Conservation (phyloP, 1,140 invertebrate genomes). For the Euglossa dilemma region DNA sequence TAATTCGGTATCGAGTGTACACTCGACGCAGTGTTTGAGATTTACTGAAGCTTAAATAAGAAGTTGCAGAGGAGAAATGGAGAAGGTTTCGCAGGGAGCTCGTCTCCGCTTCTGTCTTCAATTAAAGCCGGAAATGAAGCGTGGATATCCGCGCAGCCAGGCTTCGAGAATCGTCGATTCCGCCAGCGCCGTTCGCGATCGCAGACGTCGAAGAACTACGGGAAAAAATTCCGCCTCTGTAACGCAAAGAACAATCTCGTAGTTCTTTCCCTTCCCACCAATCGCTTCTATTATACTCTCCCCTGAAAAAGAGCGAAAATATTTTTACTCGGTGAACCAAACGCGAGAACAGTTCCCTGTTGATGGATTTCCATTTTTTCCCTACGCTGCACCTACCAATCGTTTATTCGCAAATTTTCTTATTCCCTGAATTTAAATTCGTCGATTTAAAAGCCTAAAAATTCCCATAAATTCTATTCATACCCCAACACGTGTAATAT, state of each 20-base stretch:
- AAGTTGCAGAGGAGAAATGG: neutral
- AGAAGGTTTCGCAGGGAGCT: neutral
- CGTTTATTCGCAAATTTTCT: too few species aligned
- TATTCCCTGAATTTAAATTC: too few species aligned
- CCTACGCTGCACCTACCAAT: too few species aligned
- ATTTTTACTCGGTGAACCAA: too few species aligned
- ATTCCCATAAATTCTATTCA: too few species aligned
- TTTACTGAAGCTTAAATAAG: neutral
- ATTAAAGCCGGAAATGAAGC: constrained; percentile 60
- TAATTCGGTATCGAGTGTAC: too few species aligned
- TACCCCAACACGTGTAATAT: too few species aligned
- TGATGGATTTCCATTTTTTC: too few species aligned
- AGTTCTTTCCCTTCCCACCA: neutral
- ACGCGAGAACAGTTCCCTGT: too few species aligned
- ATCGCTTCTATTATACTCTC: too few species aligned
- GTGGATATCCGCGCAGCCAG: constrained; percentile 35
- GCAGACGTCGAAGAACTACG: neutral
- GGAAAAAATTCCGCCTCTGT: neutral
- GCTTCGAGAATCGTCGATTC: constrained; percentile 11
- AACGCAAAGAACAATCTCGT: neutral
- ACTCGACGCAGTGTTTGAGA: neutral
- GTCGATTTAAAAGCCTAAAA: too few species aligned
- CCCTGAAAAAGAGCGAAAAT: neutral
- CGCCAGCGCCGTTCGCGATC: neutral
- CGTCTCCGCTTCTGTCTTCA: constrained; percentile 28